Evolutionary conservation across 2,888 invertebrate genomes (phyloP).

Genomic region (Agriopis marginaria): DNA sequence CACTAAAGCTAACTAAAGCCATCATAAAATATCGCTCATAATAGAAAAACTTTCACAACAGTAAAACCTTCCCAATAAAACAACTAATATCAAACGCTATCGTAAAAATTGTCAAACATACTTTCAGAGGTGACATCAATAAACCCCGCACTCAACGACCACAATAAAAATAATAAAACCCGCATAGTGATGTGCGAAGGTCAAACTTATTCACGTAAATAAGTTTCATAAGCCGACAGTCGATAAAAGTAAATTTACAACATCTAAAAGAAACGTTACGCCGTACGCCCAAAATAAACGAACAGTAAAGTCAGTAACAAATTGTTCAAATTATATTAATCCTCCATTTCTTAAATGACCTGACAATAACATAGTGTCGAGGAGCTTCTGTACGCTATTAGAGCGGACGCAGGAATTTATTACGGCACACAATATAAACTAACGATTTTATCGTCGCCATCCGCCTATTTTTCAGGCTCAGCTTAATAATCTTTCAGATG

Average conservation of each 20-base stretch:
- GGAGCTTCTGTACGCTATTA: constrained; percentile 64
- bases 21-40: constrained; percentile 20
- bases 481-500: constrained; percentile 43
- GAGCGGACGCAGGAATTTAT: constrained; percentile 67
- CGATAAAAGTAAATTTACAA: constrained; percentile 59
- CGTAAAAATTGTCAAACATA: constrained; percentile 47
- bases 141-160: constrained; percentile 44
- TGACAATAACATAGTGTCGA: constrained; percentile 76
- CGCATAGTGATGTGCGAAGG: constrained; percentile 46
- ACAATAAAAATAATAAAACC: constrained; percentile 44
- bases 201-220: constrained; percentile 42
- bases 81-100: constrained; percentile 42
- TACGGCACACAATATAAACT: constrained; percentile 52
- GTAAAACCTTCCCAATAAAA: constrained; percentile 39
- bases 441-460: constrained; percentile 51
- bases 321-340: constrained; percentile 75
- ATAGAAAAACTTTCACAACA: constrained; percentile 41
- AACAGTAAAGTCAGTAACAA: constrained; percentile 64
- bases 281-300: constrained; percentile 61
- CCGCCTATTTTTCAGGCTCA: constrained; percentile 57
- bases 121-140: constrained; percentile 43
- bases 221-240: constrained; percentile 43
- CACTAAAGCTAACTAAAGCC: neutral
- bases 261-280: constrained; percentile 49
- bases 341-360: constrained; percentile 69